Percentiles rank a stretch among this genome's conserved stretches.
phyloP scores from a whole-genome alignment of 2,797 vertebrate genomes.

The Gymnocypris eckloni region DNA sequence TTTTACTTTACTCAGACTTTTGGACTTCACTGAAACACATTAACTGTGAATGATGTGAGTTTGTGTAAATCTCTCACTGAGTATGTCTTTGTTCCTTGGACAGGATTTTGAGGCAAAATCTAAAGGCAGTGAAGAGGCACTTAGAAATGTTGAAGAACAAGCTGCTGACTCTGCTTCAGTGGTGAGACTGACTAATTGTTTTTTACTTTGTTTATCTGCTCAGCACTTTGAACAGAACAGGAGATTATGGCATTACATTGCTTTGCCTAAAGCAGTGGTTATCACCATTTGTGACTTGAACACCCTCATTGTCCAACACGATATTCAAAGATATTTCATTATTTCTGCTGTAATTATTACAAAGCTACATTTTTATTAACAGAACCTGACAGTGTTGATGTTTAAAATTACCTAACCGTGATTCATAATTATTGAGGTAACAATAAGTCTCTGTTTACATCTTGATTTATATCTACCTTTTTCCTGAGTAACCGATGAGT shows the following conservation, averaged over 20 bases:
- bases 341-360: neutral
- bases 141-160: constrained; percentile 45
- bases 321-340: neutral
- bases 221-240: neutral
- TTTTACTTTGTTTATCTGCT: neutral
- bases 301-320: neutral
- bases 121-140: constrained; percentile 32
- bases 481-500: no score
- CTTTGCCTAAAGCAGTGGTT: neutral
- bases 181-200: constrained; percentile 17
- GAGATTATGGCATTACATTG: neutral
- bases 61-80: neutral
- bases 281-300: neutral
- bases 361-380: neutral
- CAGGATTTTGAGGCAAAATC: constrained; percentile 54
- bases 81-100: constrained; percentile 15
- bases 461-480: neutral
- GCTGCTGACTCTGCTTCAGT: constrained; percentile 46
- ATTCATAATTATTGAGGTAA: neutral
- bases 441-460: neutral
- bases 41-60: neutral
- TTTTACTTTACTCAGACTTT: neutral
- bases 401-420: neutral
- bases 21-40: neutral
- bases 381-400: neutral